A percentile compares a stretch with the other conserved stretches of the same genome.
phyloP scores from a whole-genome alignment of 2,797 vertebrate species.

The Helarctos malayanus region DNA sequence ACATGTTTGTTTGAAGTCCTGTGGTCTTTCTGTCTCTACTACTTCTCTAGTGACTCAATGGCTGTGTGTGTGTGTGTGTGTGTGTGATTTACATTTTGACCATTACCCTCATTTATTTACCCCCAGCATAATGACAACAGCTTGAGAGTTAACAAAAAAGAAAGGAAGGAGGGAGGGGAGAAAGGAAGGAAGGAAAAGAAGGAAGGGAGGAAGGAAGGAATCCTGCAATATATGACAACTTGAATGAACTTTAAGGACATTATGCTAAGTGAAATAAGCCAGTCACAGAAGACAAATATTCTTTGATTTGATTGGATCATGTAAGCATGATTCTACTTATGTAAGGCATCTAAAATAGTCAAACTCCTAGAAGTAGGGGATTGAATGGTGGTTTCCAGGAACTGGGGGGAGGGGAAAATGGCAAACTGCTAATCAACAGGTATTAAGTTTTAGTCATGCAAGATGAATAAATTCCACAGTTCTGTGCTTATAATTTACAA shows the following conservation, averaged over 20 bases:
- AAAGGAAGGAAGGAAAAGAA: too few relatives aligned
- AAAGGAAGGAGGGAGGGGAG: neutral
- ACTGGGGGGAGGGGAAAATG: neutral
- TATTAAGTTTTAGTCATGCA: neutral
- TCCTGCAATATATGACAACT: neutral
- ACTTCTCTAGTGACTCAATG: neutral
- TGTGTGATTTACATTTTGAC: slow-evolving; percentile 36
- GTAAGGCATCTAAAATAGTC: neutral
- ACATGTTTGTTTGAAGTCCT: neutral
- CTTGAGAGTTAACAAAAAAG: neutral
- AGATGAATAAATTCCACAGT: neutral
- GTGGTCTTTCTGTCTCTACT: neutral
- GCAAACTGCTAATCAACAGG: neutral
- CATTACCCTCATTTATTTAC: slow-evolving; percentile 36
- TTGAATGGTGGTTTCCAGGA: neutral
- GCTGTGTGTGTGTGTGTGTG: neutral
- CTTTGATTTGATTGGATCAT: neutral
- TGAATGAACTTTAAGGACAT: neutral
- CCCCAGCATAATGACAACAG: neutral
- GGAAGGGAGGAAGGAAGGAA: neutral
- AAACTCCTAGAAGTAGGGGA: neutral
- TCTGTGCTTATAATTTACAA: neutral
- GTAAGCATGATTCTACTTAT: neutral
- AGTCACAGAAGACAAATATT: neutral
- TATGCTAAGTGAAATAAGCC: neutral